These are phyloP conservation scores for Mus caroli DNA, from an alignment of 2,797 vertebrate species.

Conservation along the genomic window DNA sequence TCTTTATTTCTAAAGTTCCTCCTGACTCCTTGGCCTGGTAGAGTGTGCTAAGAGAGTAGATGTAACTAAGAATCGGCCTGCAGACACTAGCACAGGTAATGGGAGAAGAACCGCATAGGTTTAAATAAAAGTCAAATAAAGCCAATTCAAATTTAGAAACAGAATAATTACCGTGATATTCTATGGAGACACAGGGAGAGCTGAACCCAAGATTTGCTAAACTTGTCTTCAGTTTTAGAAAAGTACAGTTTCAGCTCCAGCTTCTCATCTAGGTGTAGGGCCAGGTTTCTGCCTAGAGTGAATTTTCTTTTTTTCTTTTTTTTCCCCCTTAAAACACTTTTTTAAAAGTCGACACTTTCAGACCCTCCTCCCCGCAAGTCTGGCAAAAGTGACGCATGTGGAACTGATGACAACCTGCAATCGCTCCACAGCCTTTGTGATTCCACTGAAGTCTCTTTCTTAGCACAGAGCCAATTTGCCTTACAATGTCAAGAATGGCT, in stretches of 20 bases:
- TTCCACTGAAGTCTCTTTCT: constrained; percentile 35
- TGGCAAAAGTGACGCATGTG: not conserved
- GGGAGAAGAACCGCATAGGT: constrained; percentile 38
- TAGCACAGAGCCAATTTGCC: constrained; percentile 60
- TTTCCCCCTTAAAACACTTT: constrained; percentile 48
- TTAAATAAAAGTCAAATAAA: constrained; percentile 77
- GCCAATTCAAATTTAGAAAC: constrained; percentile 77
- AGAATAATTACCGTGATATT: constrained; percentile 78
- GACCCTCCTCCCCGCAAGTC: constrained; percentile 33
- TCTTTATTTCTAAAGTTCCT: constrained; percentile 47
- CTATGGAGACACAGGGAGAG: constrained; percentile 70
- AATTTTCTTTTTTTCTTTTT: constrained; percentile 27
- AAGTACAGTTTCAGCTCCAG: not conserved
- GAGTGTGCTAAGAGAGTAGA: constrained; percentile 12
- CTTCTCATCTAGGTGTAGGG: constrained; percentile 71
- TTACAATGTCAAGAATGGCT: constrained; percentile 66
- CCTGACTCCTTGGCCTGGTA: constrained; percentile 42
- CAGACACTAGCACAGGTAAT: constrained; percentile 32
- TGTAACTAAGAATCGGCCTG: constrained; percentile 62
- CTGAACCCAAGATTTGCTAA: constrained; percentile 27
- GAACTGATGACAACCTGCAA: constrained; percentile 62
- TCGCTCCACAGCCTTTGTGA: constrained; percentile 60
- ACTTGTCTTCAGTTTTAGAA: constrained; percentile 68
- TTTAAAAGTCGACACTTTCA: constrained; percentile 66
- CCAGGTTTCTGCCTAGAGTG: constrained; percentile 77